A percentile compares a stretch with the other conserved stretches of the same genome.
Evolutionary conservation across 2,797 vertebrate species (phyloP).

Genomic region (Periophthalmus magnuspinnatus): DNA sequence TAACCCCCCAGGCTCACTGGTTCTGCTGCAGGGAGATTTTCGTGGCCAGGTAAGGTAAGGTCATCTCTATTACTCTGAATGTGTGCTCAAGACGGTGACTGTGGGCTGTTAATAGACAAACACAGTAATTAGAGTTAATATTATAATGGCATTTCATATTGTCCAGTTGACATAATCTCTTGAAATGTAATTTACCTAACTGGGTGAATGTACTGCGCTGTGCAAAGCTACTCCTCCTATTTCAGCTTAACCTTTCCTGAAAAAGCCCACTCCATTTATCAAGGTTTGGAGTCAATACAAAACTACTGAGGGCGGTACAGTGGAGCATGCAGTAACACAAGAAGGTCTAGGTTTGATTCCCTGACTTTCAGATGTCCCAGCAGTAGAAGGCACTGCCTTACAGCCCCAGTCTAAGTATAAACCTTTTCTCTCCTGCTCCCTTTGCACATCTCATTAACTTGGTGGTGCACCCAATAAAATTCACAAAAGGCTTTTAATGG

Average conservation of each 20-base stretch:
- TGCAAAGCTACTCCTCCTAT: background rate
- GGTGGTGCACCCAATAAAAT: slow-evolving; percentile 12
- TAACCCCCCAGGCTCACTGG: slow-evolving; percentile 50
- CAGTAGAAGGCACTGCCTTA: background rate
- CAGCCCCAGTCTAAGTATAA: slow-evolving; percentile 4
- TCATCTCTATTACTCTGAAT: slow-evolving; percentile 36
- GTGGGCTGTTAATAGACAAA: background rate
- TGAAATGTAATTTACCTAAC: background rate
- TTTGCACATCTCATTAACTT: slow-evolving; percentile 22
- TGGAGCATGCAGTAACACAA: background rate
- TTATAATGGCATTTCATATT: too few species aligned
- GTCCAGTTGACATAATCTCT: too few species aligned
- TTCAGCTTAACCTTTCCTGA: background rate
- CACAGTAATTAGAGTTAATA: background rate
- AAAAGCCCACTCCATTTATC: background rate
- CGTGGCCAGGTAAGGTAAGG: slow-evolving; percentile 40
- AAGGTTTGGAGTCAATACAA: background rate
- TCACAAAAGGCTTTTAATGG: slow-evolving; percentile 22
- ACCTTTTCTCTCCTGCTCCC: slow-evolving; percentile 17
- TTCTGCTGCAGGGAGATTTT: slow-evolving; percentile 62
- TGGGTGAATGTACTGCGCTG: background rate
- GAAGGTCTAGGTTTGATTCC: background rate
- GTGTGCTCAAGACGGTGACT: slow-evolving; percentile 18
- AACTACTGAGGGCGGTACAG: background rate
- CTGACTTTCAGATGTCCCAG: slow-evolving; percentile 2